Base-by-base conservation (phyloP, 1,140 invertebrate genomes). In the Pantala flavescens region DNA sequence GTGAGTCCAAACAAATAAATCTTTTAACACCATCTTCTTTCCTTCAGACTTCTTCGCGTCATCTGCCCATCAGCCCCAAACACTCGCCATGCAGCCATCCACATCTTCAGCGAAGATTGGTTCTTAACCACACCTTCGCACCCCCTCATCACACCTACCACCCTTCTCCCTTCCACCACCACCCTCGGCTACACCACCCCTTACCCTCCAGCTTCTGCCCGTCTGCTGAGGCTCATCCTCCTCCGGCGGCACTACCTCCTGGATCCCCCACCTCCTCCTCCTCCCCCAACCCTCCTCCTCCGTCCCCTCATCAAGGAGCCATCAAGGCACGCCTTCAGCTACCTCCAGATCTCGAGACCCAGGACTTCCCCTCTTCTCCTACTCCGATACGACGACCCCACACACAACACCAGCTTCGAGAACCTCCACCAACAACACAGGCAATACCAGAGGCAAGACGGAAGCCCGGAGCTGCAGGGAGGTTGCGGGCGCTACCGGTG, bases 21-120 rank as follows among this genome's bases (percentile, higher is more conserved):
- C 28, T 36, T 36, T 36, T 9, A 36, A 36, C 28, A 36, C 28
- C 3, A 9, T 5, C 28, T 36, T 14, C 49, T 21, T 63, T 21
- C 12, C 49, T 49, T 10, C 83, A 88, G 89, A 78, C 81, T 92
- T n/a, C 81, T 91, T 73, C 87, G 88, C 73, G 89, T 90, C 2
- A 85, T 94, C 7, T 94, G 92, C 80, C 91, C 91, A 0, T 86
- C 89, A 0, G 88, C 87, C 75, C 88, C 88, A 3, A 89, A 88
- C 16, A 86, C 89, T 0, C 80, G 86, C 24, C 88, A 88, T 9
- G 88, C 86, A 71, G 88, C 89, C 0, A 86, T 94, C 63, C 89
- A 91, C 74, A 87, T 91, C 10, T 91, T 91, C 81, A 90, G 89
- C 0, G 90, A 91, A 78, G 90, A 91, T 78, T 91, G 90, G 90